A percentile compares a stretch with the other conserved stretches of the same genome.
These are phyloP conservation scores for Phacellophora camtschatica DNA, from an alignment of 30 jellyfish, hydroid and myxozoan genomes.

Conservation along the genomic window DNA sequence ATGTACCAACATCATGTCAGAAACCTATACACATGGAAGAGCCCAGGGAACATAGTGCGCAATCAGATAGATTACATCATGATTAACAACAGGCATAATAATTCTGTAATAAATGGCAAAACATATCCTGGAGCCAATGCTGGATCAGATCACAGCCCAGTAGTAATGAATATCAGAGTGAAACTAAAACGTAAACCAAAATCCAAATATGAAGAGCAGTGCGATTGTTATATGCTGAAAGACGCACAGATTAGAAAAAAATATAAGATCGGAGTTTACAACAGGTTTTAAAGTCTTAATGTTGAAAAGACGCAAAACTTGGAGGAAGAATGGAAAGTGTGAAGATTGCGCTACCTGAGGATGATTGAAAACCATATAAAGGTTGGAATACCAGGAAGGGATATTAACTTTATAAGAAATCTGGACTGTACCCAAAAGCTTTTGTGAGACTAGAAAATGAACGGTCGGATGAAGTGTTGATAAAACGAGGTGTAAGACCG, in stretches of 20 bases:
- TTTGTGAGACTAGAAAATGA: background rate
- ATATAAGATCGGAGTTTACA: constrained; percentile 7
- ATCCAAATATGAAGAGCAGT: constrained; percentile 13
- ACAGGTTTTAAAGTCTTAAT: constrained; percentile 6
- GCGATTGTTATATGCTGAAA: constrained; percentile 12
- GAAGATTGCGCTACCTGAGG: background rate
- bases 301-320: background rate
- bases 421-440: background rate
- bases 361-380: background rate
- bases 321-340: constrained; percentile 24
- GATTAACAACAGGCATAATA: constrained; percentile 3
- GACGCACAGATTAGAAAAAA: background rate
- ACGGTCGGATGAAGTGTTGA: background rate
- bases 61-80: constrained; percentile 20
- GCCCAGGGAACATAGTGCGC: constrained; percentile 18
- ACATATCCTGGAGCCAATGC: constrained; percentile 12
- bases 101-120: background rate
- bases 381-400: constrained; percentile 6
- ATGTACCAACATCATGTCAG: constrained; percentile 23
- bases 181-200: constrained; percentile 13
- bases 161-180: constrained; percentile 18
- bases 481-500: constrained; percentile 25
- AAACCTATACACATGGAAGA: background rate
- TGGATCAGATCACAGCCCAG: constrained; percentile 21
- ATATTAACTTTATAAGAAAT: background rate